Percentiles rank a stretch among this genome's conserved stretches.
Conservation (phyloP, 2,113 vertebrate species). For the Xenopus tropicalis region DNA sequence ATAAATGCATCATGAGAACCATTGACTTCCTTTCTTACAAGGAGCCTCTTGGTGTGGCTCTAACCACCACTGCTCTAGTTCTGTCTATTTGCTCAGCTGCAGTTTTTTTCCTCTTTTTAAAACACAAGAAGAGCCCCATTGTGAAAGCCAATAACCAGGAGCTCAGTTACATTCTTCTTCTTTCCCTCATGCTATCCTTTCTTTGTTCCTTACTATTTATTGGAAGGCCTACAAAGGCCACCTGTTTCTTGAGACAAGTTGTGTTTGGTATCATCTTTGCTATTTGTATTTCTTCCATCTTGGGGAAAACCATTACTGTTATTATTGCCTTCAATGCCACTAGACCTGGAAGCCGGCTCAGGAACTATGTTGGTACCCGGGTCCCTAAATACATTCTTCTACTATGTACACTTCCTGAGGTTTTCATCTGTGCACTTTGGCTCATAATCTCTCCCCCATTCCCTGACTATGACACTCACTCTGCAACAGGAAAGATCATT, state of each 20-base stretch:
- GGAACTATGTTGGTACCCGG: conserved; percentile 16
- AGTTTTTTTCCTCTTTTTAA: conserved; percentile 60
- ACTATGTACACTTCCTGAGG: conserved; percentile 10
- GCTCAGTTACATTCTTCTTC: conserved; percentile 69
- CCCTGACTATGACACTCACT: conserved; percentile 7
- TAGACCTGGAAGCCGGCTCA: too few relatives aligned
- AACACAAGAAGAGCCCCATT: conserved; percentile 59
- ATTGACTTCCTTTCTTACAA: conserved; percentile 70
- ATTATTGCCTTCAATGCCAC: too few relatives aligned
- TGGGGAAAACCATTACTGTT: too few relatives aligned
- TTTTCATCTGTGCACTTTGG: conserved; percentile 20
- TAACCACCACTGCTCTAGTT: conserved; percentile 59
- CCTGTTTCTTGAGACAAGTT: conserved; percentile 52
- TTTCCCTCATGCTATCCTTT: conserved; percentile 69
- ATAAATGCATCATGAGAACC: conserved; percentile 63
- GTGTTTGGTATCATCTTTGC: conserved; percentile 66
- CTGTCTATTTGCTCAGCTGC: conserved; percentile 58
- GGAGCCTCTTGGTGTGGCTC: conserved; percentile 64
- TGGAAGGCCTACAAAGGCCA: conserved; percentile 14
- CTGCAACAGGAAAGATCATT: neutral
- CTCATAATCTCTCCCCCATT: conserved; percentile 16
- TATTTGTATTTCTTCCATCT: too few relatives aligned
- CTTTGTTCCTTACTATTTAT: conserved; percentile 55
- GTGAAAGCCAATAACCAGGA: conserved; percentile 50
- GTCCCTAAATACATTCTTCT: conserved; percentile 4